phyloP scores from a whole-genome alignment of 2,888 invertebrate species.

The Rambutsinella grinnellia region DNA sequence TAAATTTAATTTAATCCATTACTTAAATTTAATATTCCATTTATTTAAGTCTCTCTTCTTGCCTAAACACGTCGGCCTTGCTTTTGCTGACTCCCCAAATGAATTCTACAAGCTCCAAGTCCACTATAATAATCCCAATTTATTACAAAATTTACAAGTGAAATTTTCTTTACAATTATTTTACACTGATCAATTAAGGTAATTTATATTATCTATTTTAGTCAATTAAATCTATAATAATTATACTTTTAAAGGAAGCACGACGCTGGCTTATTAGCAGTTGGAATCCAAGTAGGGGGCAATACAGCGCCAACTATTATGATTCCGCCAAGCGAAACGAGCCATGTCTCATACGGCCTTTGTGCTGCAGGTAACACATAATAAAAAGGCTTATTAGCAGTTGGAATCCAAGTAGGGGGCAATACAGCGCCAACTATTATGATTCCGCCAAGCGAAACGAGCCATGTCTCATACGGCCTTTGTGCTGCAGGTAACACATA shows the following conservation, averaged over 20 bases:
- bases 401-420: neutral
- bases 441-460: neutral
- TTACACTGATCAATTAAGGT: constrained; percentile 3
- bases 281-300: neutral
- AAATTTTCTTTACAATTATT: constrained; percentile 1
- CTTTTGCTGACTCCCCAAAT: constrained; percentile 12
- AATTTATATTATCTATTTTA: neutral
- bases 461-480: neutral
- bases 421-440: neutral
- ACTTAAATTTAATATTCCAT: too few relatives aligned
- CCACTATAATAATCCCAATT: constrained; percentile 10
- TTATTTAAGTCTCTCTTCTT: constrained; percentile 29
- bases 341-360: neutral
- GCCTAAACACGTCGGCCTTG: constrained; percentile 46
- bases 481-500: neutral
- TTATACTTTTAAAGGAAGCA: neutral
- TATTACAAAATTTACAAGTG: neutral
- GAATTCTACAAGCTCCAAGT: constrained; percentile 38
- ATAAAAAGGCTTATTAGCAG: neutral
- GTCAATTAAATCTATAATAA: too few relatives aligned
- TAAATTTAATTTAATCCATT: too few relatives aligned
- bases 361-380: constrained; percentile 16
- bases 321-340: neutral
- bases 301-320: neutral
- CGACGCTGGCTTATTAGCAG: neutral